These are phyloP conservation scores for Pygocentrus nattereri DNA, from an alignment of 2,797 vertebrate genomes.

Conservation along the genomic window DNA sequence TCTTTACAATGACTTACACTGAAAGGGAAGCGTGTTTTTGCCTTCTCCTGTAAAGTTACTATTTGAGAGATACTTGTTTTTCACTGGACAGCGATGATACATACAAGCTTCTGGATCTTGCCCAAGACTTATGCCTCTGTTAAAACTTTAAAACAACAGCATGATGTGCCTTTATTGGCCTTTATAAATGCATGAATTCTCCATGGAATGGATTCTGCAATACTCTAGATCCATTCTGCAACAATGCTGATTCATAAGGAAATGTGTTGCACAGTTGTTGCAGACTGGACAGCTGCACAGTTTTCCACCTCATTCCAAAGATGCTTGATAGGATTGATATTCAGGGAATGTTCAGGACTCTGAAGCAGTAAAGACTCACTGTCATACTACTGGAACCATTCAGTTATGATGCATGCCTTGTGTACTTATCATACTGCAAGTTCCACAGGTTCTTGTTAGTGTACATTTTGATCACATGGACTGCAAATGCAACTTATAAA, in stretches of 20 bases:
- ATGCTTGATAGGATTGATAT: background rate
- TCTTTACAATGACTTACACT: too few species aligned
- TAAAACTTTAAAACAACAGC: too few species aligned
- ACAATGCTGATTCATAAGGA: background rate
- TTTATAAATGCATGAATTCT: background rate
- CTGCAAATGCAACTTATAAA: too few species aligned
- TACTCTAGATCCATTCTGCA: background rate
- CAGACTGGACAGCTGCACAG: background rate
- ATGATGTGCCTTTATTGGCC: background rate
- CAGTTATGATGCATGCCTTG: background rate
- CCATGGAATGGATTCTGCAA: background rate
- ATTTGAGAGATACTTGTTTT: too few species aligned
- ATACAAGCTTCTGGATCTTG: too few species aligned
- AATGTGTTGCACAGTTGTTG: background rate
- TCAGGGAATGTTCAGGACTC: background rate
- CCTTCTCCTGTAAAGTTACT: too few species aligned
- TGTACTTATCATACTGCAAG: background rate
- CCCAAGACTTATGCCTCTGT: too few species aligned
- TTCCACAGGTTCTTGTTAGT: too few species aligned
- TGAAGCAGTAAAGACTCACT: background rate
- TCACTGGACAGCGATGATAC: too few species aligned
- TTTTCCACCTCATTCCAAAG: background rate
- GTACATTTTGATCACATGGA: too few species aligned
- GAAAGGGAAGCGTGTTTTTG: too few species aligned
- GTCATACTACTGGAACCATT: background rate